phyloP scores from a whole-genome alignment of 2,113 vertebrate species.

The Oreocharis arfaki region DNA sequence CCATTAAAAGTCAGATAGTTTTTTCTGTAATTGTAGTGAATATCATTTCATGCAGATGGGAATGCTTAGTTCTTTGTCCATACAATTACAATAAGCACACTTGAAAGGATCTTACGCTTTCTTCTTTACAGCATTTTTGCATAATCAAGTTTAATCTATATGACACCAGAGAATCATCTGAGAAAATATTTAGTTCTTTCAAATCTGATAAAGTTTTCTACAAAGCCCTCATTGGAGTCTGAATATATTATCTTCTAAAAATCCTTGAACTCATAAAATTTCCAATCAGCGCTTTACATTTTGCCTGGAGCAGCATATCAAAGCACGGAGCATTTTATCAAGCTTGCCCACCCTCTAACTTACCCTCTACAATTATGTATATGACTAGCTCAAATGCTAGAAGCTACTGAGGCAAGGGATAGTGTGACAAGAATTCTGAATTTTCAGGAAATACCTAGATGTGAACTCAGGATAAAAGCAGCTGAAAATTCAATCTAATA shows the following conservation, averaged over 20 bases:
- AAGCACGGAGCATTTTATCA: conserved; percentile 41
- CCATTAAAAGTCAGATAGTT: background rate
- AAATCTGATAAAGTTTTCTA: conserved; percentile 41
- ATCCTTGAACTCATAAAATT: conserved; percentile 42
- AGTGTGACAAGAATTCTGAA: background rate
- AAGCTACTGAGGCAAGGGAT: background rate
- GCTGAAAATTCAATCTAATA: background rate
- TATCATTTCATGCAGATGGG: background rate
- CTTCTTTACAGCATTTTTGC: background rate
- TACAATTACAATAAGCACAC: background rate
- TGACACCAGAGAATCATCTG: background rate
- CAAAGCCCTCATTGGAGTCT: background rate
- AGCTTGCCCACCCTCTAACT: background rate
- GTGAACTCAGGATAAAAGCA: background rate
- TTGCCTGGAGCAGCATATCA: conserved; percentile 44
- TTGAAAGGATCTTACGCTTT: background rate
- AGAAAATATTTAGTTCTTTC: conserved; percentile 43
- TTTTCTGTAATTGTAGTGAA: background rate
- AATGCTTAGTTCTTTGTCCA: background rate
- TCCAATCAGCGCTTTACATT: conserved; percentile 18
- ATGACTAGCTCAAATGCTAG: background rate
- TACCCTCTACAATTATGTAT: background rate
- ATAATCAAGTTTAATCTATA: conserved; percentile 11
- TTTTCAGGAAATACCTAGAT: conserved; percentile 8
- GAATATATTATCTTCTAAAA: conserved; percentile 55